These are phyloP conservation scores for Pristis pectinata DNA, from an alignment of 2,797 vertebrate species.

Conservation along the genomic window DNA sequence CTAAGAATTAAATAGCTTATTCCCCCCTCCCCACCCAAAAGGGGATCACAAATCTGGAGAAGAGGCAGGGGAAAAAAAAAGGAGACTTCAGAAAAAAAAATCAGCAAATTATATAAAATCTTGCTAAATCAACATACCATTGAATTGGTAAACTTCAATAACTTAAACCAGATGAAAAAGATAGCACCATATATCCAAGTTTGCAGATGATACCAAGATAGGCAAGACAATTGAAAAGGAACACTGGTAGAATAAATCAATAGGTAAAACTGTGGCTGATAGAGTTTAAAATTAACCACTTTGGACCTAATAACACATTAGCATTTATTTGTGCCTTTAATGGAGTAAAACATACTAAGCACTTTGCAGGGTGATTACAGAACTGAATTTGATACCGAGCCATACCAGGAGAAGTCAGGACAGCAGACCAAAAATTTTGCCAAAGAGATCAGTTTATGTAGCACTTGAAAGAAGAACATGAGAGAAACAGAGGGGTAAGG, in stretches of 20 bases:
- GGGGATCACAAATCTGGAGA: background rate
- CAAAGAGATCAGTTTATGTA: background rate
- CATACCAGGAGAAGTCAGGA: no score
- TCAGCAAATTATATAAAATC: background rate
- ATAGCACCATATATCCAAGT: background rate
- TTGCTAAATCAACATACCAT: background rate
- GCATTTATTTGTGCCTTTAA: background rate
- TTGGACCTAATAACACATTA: background rate
- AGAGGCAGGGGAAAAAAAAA: background rate
- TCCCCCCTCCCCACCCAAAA: background rate
- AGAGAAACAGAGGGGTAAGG: background rate
- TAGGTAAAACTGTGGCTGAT: background rate
- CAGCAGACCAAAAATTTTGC: no score
- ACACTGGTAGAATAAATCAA: background rate
- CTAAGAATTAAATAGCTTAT: background rate
- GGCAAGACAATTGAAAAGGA: background rate
- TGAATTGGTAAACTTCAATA: background rate
- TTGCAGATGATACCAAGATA: background rate
- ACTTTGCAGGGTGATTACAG: background rate
- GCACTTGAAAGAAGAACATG: background rate
- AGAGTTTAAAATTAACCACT: background rate
- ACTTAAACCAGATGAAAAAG: background rate
- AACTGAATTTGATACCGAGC: background rate
- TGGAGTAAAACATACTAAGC: background rate
- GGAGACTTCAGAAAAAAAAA: background rate